Evolutionary conservation across 1,140 invertebrate species (phyloP).

Genomic region (Philopotamus ludificatus): DNA sequence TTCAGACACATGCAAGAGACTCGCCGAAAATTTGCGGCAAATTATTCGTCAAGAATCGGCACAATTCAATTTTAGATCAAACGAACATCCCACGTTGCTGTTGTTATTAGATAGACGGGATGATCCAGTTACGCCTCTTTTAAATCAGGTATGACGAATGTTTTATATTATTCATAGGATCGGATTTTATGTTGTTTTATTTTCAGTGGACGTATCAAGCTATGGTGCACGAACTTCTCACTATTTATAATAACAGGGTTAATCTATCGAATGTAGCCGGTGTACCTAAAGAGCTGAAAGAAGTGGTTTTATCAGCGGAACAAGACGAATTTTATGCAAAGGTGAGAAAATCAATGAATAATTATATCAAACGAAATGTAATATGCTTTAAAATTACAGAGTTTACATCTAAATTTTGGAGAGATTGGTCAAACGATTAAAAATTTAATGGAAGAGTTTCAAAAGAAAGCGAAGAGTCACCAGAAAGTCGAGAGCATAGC

Average conservation of each 20-base stretch:
- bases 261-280: conserved; percentile 80
- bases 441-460: conserved; percentile 96
- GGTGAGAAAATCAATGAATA: conserved; percentile 53
- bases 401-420: conserved; percentile 95
- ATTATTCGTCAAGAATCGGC: conserved; percentile 82
- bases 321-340: conserved; percentile 98
- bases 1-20: conserved; percentile 79
- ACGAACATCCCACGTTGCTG: conserved; percentile 72
- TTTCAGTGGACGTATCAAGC: conserved; percentile 98
- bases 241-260: conserved; percentile 94
- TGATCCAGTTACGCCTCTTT: conserved; percentile 92
- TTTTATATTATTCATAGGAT: neutral
- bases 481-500: conserved; percentile 97
- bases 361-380: conserved; percentile 1
- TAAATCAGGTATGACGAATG: conserved; percentile 72
- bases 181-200: conserved; percentile 13
- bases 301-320: conserved; percentile 91
- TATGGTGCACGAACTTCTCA: conserved; percentile 97
- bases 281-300: conserved; percentile 85
- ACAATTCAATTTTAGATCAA: conserved; percentile 81
- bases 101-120: conserved; percentile 88
- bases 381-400: conserved; percentile 58
- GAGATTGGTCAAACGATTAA: conserved; percentile 98
- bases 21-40: conserved; percentile 84
- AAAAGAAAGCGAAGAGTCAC: conserved; percentile 90